Percentiles rank a stretch among this genome's conserved stretches.
These are phyloP conservation scores for Drosophila mayri DNA, from an alignment of 1,140 invertebrate genomes.

Conservation along the genomic window DNA sequence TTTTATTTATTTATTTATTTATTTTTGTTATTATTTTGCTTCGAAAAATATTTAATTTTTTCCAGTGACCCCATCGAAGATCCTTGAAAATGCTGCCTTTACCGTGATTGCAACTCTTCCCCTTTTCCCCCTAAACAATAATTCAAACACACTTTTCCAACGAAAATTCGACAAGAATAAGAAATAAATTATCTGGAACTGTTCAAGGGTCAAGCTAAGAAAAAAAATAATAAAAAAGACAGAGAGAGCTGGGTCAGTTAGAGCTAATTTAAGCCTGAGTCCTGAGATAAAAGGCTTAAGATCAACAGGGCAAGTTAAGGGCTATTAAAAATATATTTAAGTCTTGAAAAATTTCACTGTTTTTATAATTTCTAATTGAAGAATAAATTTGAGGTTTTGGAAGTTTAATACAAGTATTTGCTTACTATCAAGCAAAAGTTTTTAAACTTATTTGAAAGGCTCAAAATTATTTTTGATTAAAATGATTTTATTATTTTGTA, in stretches of 20 bases:
- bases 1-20: not conserved
- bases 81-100: not conserved
- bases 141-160: constrained; percentile 19
- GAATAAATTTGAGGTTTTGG: not conserved
- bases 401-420: not conserved
- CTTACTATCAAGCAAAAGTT: too few relatives aligned
- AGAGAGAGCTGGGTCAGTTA: constrained; percentile 21
- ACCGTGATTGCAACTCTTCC: constrained; percentile 14
- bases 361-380: not conserved
- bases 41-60: not conserved
- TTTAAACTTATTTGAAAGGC: not conserved
- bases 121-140: not conserved
- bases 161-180: constrained; percentile 15
- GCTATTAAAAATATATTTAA: not conserved
- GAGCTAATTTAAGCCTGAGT: constrained; percentile 5
- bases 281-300: not conserved
- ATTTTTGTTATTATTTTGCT: too few relatives aligned
- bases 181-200: constrained; percentile 30
- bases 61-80: not conserved
- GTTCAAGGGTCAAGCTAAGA: constrained; percentile 18
- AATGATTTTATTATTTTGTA: not conserved
- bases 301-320: not conserved
- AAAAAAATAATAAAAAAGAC: not conserved
- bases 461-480: not conserved
- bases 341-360: not conserved